These are phyloP conservation scores for Poeciliopsis infans DNA, from an alignment of 2,797 vertebrate genomes.

Conservation along the genomic window DNA sequence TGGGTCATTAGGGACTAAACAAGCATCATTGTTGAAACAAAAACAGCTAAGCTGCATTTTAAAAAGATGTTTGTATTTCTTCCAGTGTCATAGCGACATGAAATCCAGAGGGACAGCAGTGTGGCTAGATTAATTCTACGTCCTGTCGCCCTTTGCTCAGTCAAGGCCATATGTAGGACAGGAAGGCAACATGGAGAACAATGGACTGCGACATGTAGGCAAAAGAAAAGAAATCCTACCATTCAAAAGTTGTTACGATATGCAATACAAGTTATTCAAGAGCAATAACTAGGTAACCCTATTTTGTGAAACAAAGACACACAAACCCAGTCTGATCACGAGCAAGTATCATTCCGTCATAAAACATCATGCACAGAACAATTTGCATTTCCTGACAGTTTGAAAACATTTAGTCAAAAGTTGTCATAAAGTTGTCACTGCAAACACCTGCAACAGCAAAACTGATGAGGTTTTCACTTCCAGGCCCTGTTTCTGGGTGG, in stretches of 20 bases:
- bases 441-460: not conserved
- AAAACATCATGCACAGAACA: not conserved
- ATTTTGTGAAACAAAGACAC: not conserved
- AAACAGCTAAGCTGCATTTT: not conserved
- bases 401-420: not conserved
- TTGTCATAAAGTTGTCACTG: not conserved
- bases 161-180: not conserved
- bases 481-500: not conserved
- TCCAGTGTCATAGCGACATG: not conserved
- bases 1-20: not conserved
- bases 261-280: not conserved
- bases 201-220: not conserved
- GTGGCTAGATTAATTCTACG: not conserved
- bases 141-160: not conserved
- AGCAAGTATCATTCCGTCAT: not conserved
- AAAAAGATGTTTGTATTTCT: not conserved
- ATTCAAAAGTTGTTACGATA: not conserved
- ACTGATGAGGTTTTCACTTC: not conserved
- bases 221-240: not conserved
- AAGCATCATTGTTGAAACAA: not conserved
- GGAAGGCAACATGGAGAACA: not conserved
- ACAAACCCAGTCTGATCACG: not conserved
- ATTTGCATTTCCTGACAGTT: not conserved
- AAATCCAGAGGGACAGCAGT: conserved; percentile 6
- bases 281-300: not conserved